A percentile compares a stretch with the other conserved stretches of the same genome.
Conservation (phyloP, 1,140 invertebrate species). For the Venustaconcha ellipsiformis region DNA sequence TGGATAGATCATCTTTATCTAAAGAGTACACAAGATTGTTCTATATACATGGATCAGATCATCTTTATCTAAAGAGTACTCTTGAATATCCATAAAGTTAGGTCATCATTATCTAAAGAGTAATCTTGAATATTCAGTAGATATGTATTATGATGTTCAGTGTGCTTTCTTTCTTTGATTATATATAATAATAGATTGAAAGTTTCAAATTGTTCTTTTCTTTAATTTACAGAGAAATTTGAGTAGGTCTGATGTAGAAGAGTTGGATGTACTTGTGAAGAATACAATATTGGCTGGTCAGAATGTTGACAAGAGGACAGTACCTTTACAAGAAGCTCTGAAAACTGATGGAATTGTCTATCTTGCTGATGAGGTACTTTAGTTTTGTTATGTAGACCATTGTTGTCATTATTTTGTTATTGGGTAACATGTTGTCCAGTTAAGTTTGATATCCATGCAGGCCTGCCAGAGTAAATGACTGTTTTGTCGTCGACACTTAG, state of each 20-base stretch:
- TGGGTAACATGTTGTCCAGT: not conserved
- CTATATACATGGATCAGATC: too few relatives aligned
- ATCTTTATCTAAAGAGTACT: too few relatives aligned
- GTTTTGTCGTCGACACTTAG: too few relatives aligned
- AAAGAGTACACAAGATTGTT: too few relatives aligned
- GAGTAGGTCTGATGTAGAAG: constrained; percentile 35
- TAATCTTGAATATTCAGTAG: too few relatives aligned
- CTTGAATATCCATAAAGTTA: too few relatives aligned
- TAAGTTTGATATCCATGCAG: not conserved
- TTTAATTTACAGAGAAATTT: constrained; percentile 7
- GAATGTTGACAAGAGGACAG: constrained; percentile 72
- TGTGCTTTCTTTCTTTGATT: not conserved
- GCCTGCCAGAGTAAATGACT: too few relatives aligned
- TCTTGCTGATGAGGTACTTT: constrained; percentile 15
- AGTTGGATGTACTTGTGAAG: constrained; percentile 77
- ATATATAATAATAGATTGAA: not conserved
- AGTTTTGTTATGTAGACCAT: not conserved
- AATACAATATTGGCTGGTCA: constrained; percentile 71
- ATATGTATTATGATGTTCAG: not conserved
- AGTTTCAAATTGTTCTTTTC: not conserved
- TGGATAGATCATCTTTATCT: too few relatives aligned
- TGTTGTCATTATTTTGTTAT: not conserved
- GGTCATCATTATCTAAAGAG: too few relatives aligned
- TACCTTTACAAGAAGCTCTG: constrained; percentile 77
- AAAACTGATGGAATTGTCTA: constrained; percentile 71